phyloP scores from a whole-genome alignment of 2,888 invertebrate genomes.

The Tachystola acroxantha region DNA sequence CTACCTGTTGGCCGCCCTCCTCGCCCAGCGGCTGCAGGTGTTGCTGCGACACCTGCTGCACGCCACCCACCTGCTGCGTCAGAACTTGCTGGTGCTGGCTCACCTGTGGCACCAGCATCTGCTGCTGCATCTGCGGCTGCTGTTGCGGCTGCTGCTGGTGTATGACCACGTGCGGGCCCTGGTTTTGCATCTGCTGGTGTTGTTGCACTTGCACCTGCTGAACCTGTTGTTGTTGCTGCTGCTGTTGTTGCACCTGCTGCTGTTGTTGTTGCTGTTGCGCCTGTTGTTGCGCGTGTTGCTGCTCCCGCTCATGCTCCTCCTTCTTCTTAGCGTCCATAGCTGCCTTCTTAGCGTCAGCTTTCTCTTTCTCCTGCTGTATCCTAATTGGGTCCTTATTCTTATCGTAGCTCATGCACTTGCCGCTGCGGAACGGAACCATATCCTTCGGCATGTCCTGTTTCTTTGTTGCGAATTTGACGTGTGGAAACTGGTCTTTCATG shows the following conservation, averaged over 20 bases:
- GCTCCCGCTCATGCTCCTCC: slow-evolving; percentile 66
- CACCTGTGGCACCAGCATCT: slow-evolving; percentile 71
- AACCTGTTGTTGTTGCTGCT: slow-evolving; percentile 61
- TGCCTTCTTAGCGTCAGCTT: slow-evolving; percentile 70
- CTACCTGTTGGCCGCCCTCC: slow-evolving; percentile 73
- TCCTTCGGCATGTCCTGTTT: slow-evolving; percentile 69
- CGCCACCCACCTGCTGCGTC: slow-evolving; percentile 58
- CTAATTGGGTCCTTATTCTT: slow-evolving; percentile 73
- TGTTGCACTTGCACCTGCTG: slow-evolving; percentile 66
- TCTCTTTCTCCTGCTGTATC: slow-evolving; percentile 70
- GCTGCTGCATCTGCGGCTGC: slow-evolving; percentile 61
- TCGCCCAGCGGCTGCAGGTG: slow-evolving; percentile 72
- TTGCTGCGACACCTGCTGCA: slow-evolving; percentile 66
- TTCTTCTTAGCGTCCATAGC: slow-evolving; percentile 73
- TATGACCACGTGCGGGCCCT: slow-evolving; percentile 59
- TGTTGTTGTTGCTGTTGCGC: slow-evolving; percentile 51
- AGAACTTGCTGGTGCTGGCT: slow-evolving; percentile 72
- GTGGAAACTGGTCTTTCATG: slow-evolving; percentile 89
- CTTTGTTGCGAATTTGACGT: slow-evolving; percentile 84
- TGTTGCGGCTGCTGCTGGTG: slow-evolving; percentile 57
- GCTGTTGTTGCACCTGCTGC: slow-evolving; percentile 55
- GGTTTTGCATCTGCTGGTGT: slow-evolving; percentile 62
- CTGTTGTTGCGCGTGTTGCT: slow-evolving; percentile 50
- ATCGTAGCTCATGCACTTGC: slow-evolving; percentile 74
- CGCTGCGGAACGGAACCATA: slow-evolving; percentile 71